phyloP scores from a whole-genome alignment of 2,888 invertebrate species.

The Pyralis farinalis region DNA sequence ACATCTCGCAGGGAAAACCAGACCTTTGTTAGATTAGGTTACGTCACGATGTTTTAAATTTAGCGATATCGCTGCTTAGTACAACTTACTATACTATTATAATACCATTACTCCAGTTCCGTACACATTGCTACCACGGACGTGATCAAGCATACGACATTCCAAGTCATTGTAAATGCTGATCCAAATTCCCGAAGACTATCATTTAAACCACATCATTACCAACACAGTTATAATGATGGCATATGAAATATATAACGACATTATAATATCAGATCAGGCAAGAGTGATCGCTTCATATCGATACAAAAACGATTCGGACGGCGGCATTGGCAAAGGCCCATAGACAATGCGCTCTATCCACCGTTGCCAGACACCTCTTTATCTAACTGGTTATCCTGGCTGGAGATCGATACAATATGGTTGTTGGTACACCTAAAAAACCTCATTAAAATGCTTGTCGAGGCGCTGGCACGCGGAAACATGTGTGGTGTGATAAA shows the following conservation, averaged over 20 bases:
- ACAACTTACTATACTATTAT: too few relatives aligned
- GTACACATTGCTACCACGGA: too few relatives aligned
- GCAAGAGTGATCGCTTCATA: neutral
- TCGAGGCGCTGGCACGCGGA: constrained; percentile 32
- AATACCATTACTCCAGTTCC: too few relatives aligned
- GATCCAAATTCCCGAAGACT: too few relatives aligned
- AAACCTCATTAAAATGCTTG: constrained; percentile 49
- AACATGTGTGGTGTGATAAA: constrained; percentile 23
- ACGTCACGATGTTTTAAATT: too few relatives aligned
- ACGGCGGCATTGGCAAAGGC: neutral
- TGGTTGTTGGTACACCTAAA: constrained; percentile 15
- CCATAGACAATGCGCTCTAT: neutral
- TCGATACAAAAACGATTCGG: neutral
- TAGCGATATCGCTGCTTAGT: too few relatives aligned
- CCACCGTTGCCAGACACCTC: neutral
- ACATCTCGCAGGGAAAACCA: too few relatives aligned
- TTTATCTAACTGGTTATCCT: neutral
- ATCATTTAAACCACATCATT: neutral
- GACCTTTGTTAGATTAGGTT: too few relatives aligned
- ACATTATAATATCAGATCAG: neutral
- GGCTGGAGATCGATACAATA: neutral
- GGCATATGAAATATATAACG: neutral
- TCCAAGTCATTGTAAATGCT: too few relatives aligned
- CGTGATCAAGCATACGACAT: too few relatives aligned
- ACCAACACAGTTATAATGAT: neutral